These are phyloP conservation scores for Rhinopithecus roxellana DNA, from an alignment of 2,113 vertebrate species.

Conservation along the genomic window DNA sequence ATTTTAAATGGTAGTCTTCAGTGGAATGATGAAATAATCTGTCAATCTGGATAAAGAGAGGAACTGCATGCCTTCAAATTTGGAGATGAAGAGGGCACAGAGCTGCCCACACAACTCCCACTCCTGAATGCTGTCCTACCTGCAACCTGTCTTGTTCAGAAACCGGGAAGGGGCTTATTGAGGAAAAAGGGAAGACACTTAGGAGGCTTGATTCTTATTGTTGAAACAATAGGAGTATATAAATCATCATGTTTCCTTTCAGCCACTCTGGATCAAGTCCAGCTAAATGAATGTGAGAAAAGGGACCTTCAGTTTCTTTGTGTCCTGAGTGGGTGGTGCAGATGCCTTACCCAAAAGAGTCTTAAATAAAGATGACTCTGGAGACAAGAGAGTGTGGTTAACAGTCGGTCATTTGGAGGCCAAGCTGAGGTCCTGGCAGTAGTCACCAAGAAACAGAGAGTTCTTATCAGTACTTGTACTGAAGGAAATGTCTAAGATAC, in stretches of 20 bases:
- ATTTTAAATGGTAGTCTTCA: background rate
- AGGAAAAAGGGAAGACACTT: background rate
- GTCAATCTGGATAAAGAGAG: background rate
- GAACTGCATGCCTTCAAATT: background rate
- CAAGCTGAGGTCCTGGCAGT: background rate
- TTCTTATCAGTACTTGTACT: background rate
- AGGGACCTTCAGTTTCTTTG: background rate
- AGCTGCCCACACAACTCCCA: background rate
- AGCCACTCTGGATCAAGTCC: background rate
- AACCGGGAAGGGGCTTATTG: background rate
- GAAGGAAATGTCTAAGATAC: background rate
- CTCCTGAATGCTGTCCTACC: background rate
- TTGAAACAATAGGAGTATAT: background rate
- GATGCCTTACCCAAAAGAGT: too few relatives aligned
- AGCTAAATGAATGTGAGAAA: background rate
- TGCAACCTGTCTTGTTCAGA: background rate
- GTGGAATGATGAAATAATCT: background rate
- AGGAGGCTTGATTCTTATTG: background rate
- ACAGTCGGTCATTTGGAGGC: background rate
- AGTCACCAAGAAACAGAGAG: background rate
- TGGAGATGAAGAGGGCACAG: background rate
- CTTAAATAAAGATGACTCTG: background rate
- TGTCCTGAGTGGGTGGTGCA: background rate
- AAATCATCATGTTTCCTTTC: background rate
- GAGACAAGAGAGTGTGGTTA: background rate